Conservation (phyloP, 2,888 invertebrate species). For the Sepiola atlantica region DNA sequence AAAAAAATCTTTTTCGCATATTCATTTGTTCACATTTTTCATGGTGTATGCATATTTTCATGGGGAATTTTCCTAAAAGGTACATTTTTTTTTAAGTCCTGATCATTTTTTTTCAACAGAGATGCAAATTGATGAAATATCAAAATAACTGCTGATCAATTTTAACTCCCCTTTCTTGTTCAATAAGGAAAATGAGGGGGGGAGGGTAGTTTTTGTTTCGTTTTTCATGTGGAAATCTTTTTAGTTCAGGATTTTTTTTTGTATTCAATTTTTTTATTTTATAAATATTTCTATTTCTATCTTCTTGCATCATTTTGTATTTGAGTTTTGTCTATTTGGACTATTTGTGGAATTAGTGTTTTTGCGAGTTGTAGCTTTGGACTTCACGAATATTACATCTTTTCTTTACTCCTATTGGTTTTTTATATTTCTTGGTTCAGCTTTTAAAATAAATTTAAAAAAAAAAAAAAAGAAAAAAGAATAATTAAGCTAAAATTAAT, state of each 20-base stretch:
- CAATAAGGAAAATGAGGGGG: background rate
- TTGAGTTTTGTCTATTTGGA: background rate
- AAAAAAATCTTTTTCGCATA: background rate
- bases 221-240: background rate
- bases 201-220: background rate
- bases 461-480: no score
- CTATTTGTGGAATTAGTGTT: background rate
- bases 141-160: background rate
- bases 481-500: no score
- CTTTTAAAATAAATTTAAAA: no score
- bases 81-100: background rate
- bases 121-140: background rate
- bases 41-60: background rate
- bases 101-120: background rate
- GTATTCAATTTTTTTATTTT: background rate
- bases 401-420: no score
- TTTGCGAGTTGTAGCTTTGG: no score
- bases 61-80: background rate
- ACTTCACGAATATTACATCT: no score
- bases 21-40: background rate
- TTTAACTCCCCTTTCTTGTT: background rate
- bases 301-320: background rate
- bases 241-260: background rate
- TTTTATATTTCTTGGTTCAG: no score
- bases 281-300: background rate